Base-by-base conservation (phyloP, 1,140 invertebrate genomes). In the Trachymyrmex septentrionalis region DNA sequence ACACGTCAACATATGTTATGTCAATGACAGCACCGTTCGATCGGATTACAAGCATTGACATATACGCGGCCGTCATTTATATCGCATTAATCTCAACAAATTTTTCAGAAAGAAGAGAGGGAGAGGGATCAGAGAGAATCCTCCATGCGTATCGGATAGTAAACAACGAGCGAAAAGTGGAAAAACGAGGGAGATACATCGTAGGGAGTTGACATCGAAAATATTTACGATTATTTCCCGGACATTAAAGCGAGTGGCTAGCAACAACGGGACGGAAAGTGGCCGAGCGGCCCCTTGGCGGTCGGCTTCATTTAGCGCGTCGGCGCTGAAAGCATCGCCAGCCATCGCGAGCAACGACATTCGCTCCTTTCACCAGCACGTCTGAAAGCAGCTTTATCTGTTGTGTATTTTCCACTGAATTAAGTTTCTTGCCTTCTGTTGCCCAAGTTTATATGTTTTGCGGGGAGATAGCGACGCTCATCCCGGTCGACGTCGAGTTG, bases 401-500 rank as follows among this genome's bases (percentile, higher is more conserved):
- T 92, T 86, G 88, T 92, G 92, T 92, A 92, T 92, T 92, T 92
- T 92, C 90, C 91, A 89, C 71, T 90, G 90, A 92, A 92, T 92
- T 92, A 91, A 92, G 90, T 92, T 92, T 91, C 92, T 91, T 92
- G 91, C 90, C 87, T 92, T 90, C 90, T 90, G 87, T 91, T 90
- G 76, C 67, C 78, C 86, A 92, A 92, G 86, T 91, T 92, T 92
- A 92, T 92, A 91, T 86, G 90, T 92, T 92, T 90, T 87, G 91
- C 81, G 91, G 91, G 48, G 73, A 92, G 86, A 91, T 91, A 92
- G 87, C 91, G 80, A 53, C 76, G 88, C 84, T 89, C 88, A 87
- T 89, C 86, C 67, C 55, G 87, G 69, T 50, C 71, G 87, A 89
- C 86, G 82, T 85, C 59, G 61, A 75, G 72, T 30, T 48, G 44